Base-by-base conservation (phyloP, 2,888 invertebrate genomes). In the Geotrupes spiniger region DNA sequence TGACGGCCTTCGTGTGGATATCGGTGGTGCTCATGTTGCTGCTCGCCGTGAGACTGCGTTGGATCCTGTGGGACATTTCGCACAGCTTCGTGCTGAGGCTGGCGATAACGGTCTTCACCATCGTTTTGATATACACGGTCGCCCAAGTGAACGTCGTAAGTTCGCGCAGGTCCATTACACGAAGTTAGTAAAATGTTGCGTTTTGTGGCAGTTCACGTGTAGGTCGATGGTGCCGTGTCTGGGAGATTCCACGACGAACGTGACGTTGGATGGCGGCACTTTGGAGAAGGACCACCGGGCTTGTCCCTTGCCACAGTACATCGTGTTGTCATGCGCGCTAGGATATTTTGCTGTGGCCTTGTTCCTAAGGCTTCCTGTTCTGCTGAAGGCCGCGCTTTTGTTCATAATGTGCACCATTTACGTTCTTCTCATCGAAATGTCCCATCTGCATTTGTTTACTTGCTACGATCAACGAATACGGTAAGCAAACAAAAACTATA, bases 81-180 rank as follows among this genome's bases (percentile, higher is more conserved):
- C 83, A 88, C 61, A 89, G 89, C 47, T 90, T 91, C 58, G 82
- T 87, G 0, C 74, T 93, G 29, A 80, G 93, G 52, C 79, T 92
- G 61, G 89, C 91, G 42, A 88, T 93, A 16, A 91, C 92, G 2
- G 85, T 91, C 11, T 90, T 92, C 62, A 92, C 92, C 1, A 86
- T 92, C 50, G 82, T 92, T 6, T 77, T 93, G 48, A 84, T 92
- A 26, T 92, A 92, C 70, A 87, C 91, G 38, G 90, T 92, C 54
- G 90, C 91, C 40, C 92, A 93, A 77, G 90, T 92, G 52, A 94
- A 94, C 79, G 90, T 92, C 78, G 92, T 93, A 77, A 82, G 90
- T 82, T 56, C 36, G 15, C 9, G 6, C 33, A 8, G 29, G 10
- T 11, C 6, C 2, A 15, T 21, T 3, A n/a, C 8, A 15, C 8